Percentiles rank a stretch among this genome's conserved stretches.
These are phyloP conservation scores for Meriones unguiculatus DNA, from an alignment of 2,113 vertebrate species.

Conservation along the genomic window DNA sequence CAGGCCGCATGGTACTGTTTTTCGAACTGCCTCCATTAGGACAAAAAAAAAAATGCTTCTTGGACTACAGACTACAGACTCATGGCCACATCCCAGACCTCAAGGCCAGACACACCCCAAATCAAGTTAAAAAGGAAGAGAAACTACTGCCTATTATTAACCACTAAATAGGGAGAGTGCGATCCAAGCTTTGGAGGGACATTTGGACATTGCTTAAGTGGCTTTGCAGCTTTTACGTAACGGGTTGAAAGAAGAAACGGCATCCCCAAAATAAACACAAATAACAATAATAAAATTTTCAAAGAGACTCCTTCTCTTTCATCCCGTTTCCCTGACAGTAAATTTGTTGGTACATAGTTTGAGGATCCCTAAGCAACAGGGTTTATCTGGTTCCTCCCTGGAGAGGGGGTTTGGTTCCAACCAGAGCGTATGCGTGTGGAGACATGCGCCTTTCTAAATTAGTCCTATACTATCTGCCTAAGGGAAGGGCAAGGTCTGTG, in stretches of 20 bases:
- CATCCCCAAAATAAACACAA: conserved; percentile 24
- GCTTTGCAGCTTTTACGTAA: conserved; percentile 68
- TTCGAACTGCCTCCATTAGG: background rate
- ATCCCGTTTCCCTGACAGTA: background rate
- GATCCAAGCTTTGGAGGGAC: conserved; percentile 32
- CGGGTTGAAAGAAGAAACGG: conserved; percentile 44
- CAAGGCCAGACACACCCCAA: conserved; percentile 60
- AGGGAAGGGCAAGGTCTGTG: background rate
- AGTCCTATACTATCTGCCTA: background rate
- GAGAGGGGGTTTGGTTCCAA: background rate
- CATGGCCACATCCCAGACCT: conserved; percentile 38
- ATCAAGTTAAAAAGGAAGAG: conserved; percentile 63
- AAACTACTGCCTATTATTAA: conserved; percentile 72
- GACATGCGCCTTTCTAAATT: background rate
- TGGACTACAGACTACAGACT: conserved; percentile 27
- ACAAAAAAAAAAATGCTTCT: conserved; percentile 60
- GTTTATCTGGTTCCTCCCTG: background rate
- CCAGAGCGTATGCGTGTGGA: background rate
- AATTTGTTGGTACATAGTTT: background rate
- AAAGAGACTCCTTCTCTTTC: conserved; percentile 11
- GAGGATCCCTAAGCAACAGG: background rate
- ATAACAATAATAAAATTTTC: background rate
- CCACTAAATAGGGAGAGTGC: conserved; percentile 41
- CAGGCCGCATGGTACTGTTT: background rate
- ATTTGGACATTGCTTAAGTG: conserved; percentile 48